Evolutionary conservation across 2,797 vertebrate genomes (phyloP), one percentile per base, ranked within the genome.

Genomic region (Megaceryle alcyon): DNA sequence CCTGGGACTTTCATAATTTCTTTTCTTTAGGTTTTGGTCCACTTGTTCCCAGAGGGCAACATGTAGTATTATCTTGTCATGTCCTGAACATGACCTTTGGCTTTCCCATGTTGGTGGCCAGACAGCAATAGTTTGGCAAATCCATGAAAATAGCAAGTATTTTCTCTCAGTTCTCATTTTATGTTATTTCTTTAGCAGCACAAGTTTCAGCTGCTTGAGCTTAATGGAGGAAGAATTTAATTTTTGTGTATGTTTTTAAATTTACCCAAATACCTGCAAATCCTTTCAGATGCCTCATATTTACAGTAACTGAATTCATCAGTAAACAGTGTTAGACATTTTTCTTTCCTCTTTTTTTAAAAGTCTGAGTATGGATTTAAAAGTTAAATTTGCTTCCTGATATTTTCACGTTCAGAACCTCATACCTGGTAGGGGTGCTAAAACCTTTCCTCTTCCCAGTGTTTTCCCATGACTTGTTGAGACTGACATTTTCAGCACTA

Each of bases 401-500:
- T 35, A 41, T 61, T 82, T 61, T 69, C 12, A 12, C 6, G 9
- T 54, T 76, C 48, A 35, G 21, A 48, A 56, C 29, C 17, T 69
- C 12, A 16, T 54, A 39, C 39, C 18, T 76, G 29, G 20, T 19
- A 61, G 54, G 76, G 11, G 20, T 48, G 21, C 54, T 33, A 82
- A 69, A 69, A 21, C 33, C 25, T 75, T 82, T 41, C 25, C 17
- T 68, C 29, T 68, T 29, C 20, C 14, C 20, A 31, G 21, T 48
- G 8, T 48, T 82, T 68, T 21, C 20, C 21, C 20, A 56, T 31
- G 35, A 21, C 22, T 59, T 1, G 0, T 65, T 51, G 22, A 37
- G 21, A 21, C 20, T 43, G 9, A 10, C 1, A 0, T 19, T 25
- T 0, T 5, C 48, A 56, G 57, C 22, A n/a, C 26, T 43, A 41